Base-by-base conservation (phyloP, 2,888 invertebrate genomes). In the Apomyelois bistriatella region DNA sequence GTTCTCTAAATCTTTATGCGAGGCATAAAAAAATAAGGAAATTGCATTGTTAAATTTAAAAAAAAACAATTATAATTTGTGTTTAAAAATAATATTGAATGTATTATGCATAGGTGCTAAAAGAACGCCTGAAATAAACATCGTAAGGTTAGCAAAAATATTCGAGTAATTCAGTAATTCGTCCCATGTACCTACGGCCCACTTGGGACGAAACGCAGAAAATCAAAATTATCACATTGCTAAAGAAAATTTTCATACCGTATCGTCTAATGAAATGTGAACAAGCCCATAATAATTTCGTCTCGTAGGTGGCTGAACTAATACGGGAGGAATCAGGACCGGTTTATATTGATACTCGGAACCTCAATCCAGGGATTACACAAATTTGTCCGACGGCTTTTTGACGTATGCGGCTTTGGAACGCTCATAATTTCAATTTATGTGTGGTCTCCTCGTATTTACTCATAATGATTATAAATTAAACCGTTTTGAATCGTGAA, bases 261-360 rank as follows among this genome's bases (percentile, higher is more conserved):
- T 59, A 52, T 54, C 62, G 61, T 58, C 42, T 57, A 49, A 48
- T 51, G 59, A 59, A 60, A 61, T 58, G 64, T 28, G 52, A 58
- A 62, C 64, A 40, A 22, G 42, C 62, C 42, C 54, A 13, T 54
- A 53, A 53, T 54, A 55, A 58, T 58, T 58, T 53, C 57, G 56
- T 42, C 54, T 60, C 61, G 65, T 69, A 66, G 70, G 67, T 69
- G 64, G 65, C 57, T 62, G 60, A 59, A 64, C 60, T 62, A 63
- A 63, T 69, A 66, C 62, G 53, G 58, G 54, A 48, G 58, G 65
- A 63, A 59, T 65, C 48, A 58, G 60, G 61, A 75, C 77, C 74
- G 74, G 76, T 76, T 73, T 60, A 52, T 56, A 62, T 55, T 60
- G 57, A 66, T 66, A 66, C 64, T 60, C 52, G 13, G 50, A 46